These are phyloP conservation scores for Brenthis hecate DNA, from an alignment of 2,888 invertebrate species.

Conservation along the genomic window DNA sequence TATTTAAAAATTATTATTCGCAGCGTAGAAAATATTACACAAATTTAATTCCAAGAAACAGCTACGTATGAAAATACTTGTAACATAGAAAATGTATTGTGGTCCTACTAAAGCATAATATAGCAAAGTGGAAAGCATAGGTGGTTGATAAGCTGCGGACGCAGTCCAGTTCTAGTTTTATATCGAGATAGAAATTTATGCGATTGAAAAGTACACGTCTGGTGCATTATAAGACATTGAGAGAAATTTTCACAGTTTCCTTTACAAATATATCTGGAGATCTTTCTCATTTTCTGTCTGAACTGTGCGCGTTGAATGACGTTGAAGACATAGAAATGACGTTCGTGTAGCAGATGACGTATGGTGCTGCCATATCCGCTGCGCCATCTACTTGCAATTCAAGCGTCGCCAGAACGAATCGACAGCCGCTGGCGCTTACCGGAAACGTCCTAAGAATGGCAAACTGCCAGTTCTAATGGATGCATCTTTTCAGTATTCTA, in stretches of 20 bases:
- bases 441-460: constrained; percentile 72
- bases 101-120: constrained; percentile 41
- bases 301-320: constrained; percentile 41
- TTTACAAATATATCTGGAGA: constrained; percentile 14
- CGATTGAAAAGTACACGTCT: constrained; percentile 36
- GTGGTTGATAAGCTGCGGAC: constrained; percentile 62
- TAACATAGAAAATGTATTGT: constrained; percentile 32
- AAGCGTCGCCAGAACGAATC: constrained; percentile 69
- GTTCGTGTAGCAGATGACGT: constrained; percentile 59
- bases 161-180: constrained; percentile 57
- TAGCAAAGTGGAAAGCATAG: constrained; percentile 60
- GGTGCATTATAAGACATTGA: constrained; percentile 34
- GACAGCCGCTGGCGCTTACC: constrained; percentile 62
- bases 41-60: not conserved
- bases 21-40: not conserved
- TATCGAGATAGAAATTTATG: constrained; percentile 53
- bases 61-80: constrained; percentile 9
- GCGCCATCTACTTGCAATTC: constrained; percentile 63
- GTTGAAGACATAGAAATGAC: constrained; percentile 49
- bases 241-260: constrained; percentile 34
- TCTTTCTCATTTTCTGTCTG: constrained; percentile 19
- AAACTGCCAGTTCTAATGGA: constrained; percentile 67
- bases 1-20: not conserved
- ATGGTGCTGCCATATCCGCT: constrained; percentile 60
- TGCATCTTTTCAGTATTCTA: constrained; percentile 57